These are phyloP conservation scores for Gymnothorax javanicus DNA, from an alignment of 2,797 vertebrate species.

Conservation along the genomic window DNA sequence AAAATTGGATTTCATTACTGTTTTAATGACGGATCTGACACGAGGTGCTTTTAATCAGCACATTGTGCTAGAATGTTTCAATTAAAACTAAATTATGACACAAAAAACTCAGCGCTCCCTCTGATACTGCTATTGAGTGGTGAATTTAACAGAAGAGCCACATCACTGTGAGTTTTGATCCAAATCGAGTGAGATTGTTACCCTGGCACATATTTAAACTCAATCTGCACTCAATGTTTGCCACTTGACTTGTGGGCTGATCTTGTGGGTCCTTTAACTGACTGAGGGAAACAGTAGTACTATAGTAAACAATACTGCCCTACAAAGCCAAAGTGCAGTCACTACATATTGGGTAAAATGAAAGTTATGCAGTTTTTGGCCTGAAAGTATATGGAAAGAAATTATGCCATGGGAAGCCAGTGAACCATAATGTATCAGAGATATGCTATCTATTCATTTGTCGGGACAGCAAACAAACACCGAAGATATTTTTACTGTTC, in stretches of 20 bases:
- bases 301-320: neutral
- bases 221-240: constrained; percentile 2
- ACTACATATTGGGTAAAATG: too few species aligned
- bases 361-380: too few species aligned
- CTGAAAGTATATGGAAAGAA: too few species aligned
- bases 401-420: too few species aligned
- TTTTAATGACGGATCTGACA: constrained; percentile 8
- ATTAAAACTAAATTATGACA: neutral
- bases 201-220: neutral
- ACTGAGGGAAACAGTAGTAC: neutral
- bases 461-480: too few species aligned
- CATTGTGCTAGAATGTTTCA: neutral
- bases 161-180: neutral
- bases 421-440: too few species aligned
- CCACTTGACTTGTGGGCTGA: neutral
- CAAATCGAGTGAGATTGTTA: neutral
- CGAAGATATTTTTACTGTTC: too few species aligned
- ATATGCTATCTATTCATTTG: too few species aligned
- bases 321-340: too few species aligned
- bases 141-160: neutral
- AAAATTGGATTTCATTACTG: constrained; percentile 10
- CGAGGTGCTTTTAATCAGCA: neutral
- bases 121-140: neutral
- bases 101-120: neutral
- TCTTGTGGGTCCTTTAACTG: constrained; percentile 2